phyloP scores from a whole-genome alignment of 2,797 vertebrate genomes.

The Miichthys miiuy region DNA sequence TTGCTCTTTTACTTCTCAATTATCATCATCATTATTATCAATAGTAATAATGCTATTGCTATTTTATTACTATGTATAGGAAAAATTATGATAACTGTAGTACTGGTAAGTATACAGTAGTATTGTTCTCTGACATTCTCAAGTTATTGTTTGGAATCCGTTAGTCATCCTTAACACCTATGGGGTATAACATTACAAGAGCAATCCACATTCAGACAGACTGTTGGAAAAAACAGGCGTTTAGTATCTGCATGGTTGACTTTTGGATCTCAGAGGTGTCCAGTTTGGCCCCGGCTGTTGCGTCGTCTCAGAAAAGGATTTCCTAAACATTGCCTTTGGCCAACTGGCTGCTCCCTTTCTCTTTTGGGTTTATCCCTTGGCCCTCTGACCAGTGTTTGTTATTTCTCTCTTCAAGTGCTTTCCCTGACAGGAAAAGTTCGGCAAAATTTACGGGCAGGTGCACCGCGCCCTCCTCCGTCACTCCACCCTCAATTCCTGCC shows the following conservation, averaged over 20 bases:
- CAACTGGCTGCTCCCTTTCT: conserved; percentile 48
- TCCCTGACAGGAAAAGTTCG: conserved; percentile 74
- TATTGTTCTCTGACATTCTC: background rate
- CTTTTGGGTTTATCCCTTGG: conserved; percentile 52
- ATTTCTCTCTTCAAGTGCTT: conserved; percentile 73
- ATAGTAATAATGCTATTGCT: background rate
- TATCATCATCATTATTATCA: background rate
- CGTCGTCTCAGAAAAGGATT: conserved; percentile 55
- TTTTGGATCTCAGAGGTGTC: conserved; percentile 58
- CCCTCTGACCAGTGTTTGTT: conserved; percentile 73
- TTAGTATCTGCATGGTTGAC: conserved; percentile 33
- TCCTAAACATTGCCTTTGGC: conserved; percentile 64
- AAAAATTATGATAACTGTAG: background rate
- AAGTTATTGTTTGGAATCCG: conserved; percentile 5
- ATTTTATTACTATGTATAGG: background rate
- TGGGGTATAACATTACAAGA: conserved; percentile 13
- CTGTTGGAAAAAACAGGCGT: conserved; percentile 31
- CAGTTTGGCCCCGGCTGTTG: conserved; percentile 41
- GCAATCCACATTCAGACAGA: conserved; percentile 39
- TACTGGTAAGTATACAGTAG: background rate
- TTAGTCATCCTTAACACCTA: conserved; percentile 15
- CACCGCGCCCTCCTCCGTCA: conserved; percentile 68
- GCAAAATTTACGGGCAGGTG: conserved; percentile 85
- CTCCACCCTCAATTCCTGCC: conserved; percentile 72
- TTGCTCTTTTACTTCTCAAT: conserved; percentile 14